Percentiles rank a stretch among this genome's conserved stretches.
Conservation (phyloP, 2,797 vertebrate species). For the Lophius americanus region DNA sequence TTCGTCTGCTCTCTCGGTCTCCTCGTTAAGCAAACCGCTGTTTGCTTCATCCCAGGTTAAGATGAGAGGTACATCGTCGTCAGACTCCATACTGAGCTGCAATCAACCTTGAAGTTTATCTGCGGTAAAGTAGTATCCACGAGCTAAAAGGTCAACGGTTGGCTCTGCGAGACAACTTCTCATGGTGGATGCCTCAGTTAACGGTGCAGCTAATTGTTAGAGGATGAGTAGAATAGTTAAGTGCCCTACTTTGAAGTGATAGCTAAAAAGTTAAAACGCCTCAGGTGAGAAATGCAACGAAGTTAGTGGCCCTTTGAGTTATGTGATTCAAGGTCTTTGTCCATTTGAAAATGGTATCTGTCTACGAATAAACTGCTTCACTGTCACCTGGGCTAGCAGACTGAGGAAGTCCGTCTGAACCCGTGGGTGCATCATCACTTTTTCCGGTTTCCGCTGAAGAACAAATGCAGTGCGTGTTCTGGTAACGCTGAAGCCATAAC, state of each 20-base stretch:
- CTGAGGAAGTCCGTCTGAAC: constrained; percentile 14
- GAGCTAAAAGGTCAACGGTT: constrained; percentile 21
- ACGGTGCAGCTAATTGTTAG: constrained; percentile 12
- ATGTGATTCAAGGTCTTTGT: constrained; percentile 16
- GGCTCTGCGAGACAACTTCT: constrained; percentile 3
- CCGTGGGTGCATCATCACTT: constrained; percentile 36
- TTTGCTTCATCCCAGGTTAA: constrained; percentile 90
- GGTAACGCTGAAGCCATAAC: background rate
- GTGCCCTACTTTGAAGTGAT: background rate
- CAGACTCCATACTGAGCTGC: constrained; percentile 78
- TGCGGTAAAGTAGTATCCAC: background rate
- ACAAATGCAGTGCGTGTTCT: background rate
- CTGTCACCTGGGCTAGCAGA: constrained; percentile 45
- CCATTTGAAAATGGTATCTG: constrained; percentile 40
- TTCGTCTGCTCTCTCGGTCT: constrained; percentile 81
- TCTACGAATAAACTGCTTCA: constrained; percentile 33
- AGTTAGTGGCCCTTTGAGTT: background rate
- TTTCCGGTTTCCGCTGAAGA: background rate
- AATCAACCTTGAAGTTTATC: background rate
- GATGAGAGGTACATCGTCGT: constrained; percentile 95
- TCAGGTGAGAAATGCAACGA: background rate
- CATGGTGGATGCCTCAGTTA: constrained; percentile 35
- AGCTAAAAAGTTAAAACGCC: background rate
- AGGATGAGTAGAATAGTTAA: constrained; percentile 13
- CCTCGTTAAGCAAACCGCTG: constrained; percentile 78